phyloP scores from a whole-genome alignment of 2,888 invertebrate genomes.

The Podabrus alpinus region DNA sequence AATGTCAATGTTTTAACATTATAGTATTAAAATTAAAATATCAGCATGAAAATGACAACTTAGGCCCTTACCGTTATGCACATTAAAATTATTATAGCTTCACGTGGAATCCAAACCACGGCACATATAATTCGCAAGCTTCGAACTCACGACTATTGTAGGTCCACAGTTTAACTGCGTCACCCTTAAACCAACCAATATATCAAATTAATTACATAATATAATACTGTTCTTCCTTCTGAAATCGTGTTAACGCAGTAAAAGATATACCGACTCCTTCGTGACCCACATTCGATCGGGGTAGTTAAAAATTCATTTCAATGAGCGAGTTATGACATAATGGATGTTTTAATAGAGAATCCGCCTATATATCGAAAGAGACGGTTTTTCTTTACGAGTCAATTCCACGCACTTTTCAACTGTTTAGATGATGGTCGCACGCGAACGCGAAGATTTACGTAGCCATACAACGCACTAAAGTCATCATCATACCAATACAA shows the following conservation, averaged over 20 bases:
- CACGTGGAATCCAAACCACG: too few species aligned
- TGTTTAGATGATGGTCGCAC: conserved; percentile 47
- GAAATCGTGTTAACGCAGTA: not conserved
- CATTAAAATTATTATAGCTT: too few species aligned
- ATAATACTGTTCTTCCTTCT: not conserved
- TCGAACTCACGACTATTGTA: too few species aligned
- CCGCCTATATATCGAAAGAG: conserved; percentile 41
- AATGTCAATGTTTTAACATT: too few species aligned
- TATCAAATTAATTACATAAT: too few species aligned
- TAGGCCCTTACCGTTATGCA: too few species aligned
- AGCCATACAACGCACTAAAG: conserved; percentile 42
- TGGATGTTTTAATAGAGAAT: conserved; percentile 33
- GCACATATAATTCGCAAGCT: too few species aligned
- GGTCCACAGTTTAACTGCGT: too few species aligned
- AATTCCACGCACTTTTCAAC: conserved; percentile 49
- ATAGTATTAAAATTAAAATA: too few species aligned
- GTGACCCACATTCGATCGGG: not conserved
- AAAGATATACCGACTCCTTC: not conserved
- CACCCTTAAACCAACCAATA: too few species aligned
- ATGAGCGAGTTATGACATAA: conserved; percentile 26
- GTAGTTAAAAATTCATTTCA: not conserved
- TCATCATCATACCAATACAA: conserved; percentile 29
- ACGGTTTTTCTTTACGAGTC: conserved; percentile 48
- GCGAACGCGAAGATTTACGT: conserved; percentile 48
- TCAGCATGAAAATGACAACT: too few species aligned